Evolutionary conservation across 1,140 invertebrate genomes (phyloP).

Genomic region (Ceratina japonica): DNA sequence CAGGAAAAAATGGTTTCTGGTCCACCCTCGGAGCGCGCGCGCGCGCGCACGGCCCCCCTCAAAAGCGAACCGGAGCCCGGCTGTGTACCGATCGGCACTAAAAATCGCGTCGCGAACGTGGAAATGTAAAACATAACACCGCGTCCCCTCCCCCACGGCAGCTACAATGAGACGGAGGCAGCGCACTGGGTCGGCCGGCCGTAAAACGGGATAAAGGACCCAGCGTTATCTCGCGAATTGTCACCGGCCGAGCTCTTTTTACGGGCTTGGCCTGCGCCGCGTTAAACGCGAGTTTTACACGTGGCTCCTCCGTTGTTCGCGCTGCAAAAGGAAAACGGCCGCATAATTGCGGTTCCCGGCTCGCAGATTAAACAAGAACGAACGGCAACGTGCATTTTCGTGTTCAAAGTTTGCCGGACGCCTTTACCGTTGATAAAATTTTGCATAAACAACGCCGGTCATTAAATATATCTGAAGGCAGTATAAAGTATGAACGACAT

Average conservation of each 20-base stretch:
- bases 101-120: conserved; percentile 23
- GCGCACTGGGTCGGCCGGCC: conserved; percentile 35
- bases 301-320: not conserved
- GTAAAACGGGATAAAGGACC: conserved; percentile 57
- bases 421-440: too few species aligned
- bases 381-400: too few species aligned
- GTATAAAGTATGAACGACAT: too few species aligned
- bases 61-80: not conserved
- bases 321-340: too few species aligned
- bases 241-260: conserved; percentile 35
- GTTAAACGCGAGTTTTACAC: conserved; percentile 45
- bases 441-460: too few species aligned
- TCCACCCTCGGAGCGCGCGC: not conserved
- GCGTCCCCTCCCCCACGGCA: too few species aligned
- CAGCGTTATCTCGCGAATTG: conserved; percentile 55
- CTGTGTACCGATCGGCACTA: not conserved
- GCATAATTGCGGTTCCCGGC: too few species aligned
- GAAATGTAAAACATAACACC: conserved; percentile 44
- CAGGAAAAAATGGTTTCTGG: not conserved
- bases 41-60: not conserved
- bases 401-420: too few species aligned
- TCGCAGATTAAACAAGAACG: too few species aligned
- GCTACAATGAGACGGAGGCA: too few species aligned
- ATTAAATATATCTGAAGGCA: too few species aligned
- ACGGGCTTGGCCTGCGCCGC: conserved; percentile 3